Evolutionary conservation across 2,113 vertebrate genomes (phyloP).

Genomic region (Chloropsis hardwickii): DNA sequence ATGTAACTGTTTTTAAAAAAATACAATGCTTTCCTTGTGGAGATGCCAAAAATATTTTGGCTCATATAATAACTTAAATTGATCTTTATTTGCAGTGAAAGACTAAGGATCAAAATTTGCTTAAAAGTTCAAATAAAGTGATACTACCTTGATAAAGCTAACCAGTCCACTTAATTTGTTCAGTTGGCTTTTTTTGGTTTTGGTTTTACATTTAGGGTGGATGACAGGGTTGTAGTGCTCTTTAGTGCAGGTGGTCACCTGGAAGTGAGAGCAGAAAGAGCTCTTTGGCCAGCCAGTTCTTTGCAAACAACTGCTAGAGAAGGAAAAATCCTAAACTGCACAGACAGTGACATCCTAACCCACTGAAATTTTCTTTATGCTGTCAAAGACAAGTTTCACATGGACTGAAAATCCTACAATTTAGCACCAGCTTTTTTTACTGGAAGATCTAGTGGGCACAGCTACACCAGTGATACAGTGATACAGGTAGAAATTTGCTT

Average conservation of each 20-base stretch:
- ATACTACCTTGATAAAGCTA: neutral
- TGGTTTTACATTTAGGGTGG: neutral
- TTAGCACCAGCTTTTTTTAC: neutral
- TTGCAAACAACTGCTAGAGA: neutral
- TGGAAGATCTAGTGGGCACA: neutral
- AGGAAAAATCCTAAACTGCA: neutral
- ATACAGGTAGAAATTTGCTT: neutral
- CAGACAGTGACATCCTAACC: neutral
- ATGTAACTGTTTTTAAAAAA: neutral
- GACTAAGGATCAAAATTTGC: neutral
- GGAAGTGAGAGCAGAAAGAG: neutral
- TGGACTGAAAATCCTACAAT: neutral
- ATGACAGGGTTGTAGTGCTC: neutral
- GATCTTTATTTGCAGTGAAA: neutral
- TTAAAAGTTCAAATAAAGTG: neutral
- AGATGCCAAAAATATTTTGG: neutral
- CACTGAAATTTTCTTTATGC: neutral
- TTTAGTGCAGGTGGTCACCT: neutral
- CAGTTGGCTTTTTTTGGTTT: neutral
- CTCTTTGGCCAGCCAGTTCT: neutral
- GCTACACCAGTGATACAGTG: neutral
- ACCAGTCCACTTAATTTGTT: neutral
- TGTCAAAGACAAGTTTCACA: neutral
- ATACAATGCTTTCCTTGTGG: neutral
- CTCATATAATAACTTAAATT: neutral